Conservation (phyloP, 1,140 invertebrate genomes). For the Leptoteleia sp. region DNA sequence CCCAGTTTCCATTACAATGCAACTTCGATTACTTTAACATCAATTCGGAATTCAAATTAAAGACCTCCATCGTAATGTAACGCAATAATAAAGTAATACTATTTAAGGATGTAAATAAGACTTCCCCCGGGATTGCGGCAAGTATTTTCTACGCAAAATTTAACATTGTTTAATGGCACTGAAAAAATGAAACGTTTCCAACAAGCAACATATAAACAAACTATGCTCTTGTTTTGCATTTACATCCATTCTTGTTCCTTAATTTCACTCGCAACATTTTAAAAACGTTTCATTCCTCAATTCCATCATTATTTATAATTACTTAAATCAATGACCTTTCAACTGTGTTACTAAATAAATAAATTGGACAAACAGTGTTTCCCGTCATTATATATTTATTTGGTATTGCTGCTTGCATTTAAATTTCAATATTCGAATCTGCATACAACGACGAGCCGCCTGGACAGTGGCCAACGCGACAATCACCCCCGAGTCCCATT, state of each 20-base stretch:
- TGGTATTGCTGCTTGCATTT: constrained; percentile 14
- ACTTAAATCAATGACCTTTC: background rate
- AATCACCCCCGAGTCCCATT: constrained; percentile 32
- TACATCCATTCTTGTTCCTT: too few species aligned
- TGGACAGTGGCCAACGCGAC: constrained; percentile 35
- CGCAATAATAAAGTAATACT: background rate
- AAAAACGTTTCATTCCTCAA: too few species aligned
- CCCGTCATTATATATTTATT: constrained; percentile 2
- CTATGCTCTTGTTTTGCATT: too few species aligned
- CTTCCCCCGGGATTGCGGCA: too few species aligned
- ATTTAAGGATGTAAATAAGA: constrained; percentile 20
- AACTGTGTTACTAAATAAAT: constrained; percentile 10
- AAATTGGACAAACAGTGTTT: background rate
- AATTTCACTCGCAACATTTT: too few species aligned
- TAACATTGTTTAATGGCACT: too few species aligned
- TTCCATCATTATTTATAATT: too few species aligned
- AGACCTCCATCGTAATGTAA: constrained; percentile 11
- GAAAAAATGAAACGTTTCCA: background rate
- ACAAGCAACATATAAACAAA: too few species aligned
- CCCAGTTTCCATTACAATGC: too few species aligned
- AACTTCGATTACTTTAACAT: too few species aligned
- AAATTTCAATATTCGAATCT: constrained; percentile 41
- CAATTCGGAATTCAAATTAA: too few species aligned
- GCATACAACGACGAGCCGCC: constrained; percentile 22
- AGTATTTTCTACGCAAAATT: too few species aligned